Evolutionary conservation across 2,113 vertebrate genomes (phyloP), one percentile per base, ranked within the genome.

Genomic region (Climacteris rufus): DNA sequence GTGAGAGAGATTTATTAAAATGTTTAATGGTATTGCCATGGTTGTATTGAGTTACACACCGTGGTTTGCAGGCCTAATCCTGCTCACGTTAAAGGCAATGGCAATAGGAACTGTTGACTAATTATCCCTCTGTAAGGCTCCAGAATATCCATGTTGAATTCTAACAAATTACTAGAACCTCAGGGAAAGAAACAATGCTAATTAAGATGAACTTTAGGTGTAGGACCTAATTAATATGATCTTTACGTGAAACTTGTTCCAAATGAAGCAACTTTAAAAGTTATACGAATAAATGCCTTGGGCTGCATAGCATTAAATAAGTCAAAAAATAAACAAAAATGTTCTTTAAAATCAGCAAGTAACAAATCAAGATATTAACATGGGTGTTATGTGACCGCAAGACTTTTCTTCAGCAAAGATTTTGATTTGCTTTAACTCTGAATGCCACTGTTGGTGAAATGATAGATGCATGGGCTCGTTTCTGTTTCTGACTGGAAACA

Each of bases 141-240:
- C 75, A 83, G 78, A 76, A 42, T 65, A 90, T 78, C 85, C 60
- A 80, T 9, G 6, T 59, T 89, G 93, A 94, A 97, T 92, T 88
- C 90, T 91, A 96, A 96, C 86, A 96, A 98, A 96, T 94, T 88
- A 93, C 82, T 75, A 93, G 92, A 97, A 95, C 93, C 97, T 96
- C 72, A 25, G 91, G 97, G 95, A 97, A 96, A 97, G 97, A 97
- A 98, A 97, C 97, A 98, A 97, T 98, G 98, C 97, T 99, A 99
- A 99, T 99, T 99, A 98, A 99, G 98, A 98, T 99, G 99, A 99
- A 99, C 98, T 99, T 99, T 99, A 98, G 95, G 97, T 96, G 97
- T 97, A 97, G 96, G 79, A 97, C 96, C 97, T 99, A 99, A 99
- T 99, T 98, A 99, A 98, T 97, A 96, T 98, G 98, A 98, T 99